These are phyloP conservation scores for Terrapene triunguis DNA, from an alignment of 2,113 vertebrate genomes.

Conservation along the genomic window DNA sequence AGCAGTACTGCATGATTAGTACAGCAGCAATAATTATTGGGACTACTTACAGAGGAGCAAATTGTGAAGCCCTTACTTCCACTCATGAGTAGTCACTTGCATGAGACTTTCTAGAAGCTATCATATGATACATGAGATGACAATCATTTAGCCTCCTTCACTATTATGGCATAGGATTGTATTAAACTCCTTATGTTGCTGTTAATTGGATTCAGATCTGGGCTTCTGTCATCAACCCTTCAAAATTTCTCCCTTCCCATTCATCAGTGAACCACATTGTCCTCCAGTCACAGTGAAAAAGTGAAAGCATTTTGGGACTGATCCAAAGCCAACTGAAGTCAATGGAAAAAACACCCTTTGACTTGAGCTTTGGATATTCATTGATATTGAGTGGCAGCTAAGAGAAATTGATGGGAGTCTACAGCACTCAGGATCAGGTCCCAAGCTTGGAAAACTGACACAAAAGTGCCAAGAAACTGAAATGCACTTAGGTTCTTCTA, in stretches of 20 bases:
- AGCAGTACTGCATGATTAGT: not conserved
- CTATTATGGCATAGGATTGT: not conserved
- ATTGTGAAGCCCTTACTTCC: not conserved
- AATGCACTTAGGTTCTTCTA: not conserved
- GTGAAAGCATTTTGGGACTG: not conserved
- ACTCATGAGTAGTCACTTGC: not conserved
- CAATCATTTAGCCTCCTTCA: not conserved
- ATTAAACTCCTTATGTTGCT: not conserved
- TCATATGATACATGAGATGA: not conserved
- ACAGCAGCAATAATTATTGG: not conserved
- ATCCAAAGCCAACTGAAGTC: not conserved
- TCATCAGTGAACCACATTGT: not conserved
- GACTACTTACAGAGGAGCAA: not conserved
- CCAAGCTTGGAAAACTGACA: not conserved
- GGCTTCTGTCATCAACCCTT: not conserved
- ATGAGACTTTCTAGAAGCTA: not conserved
- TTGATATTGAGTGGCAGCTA: accelerated
- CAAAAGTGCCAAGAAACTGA: not conserved
- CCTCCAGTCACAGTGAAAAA: not conserved
- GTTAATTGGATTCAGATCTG: not conserved
- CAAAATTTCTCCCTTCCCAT: not conserved
- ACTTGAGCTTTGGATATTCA: not conserved
- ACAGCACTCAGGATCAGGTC: not conserved
- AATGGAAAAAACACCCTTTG: not conserved
- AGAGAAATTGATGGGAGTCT: not conserved